phyloP scores from a whole-genome alignment of 1,140 invertebrate species.

The Drosophila rhopaloa region DNA sequence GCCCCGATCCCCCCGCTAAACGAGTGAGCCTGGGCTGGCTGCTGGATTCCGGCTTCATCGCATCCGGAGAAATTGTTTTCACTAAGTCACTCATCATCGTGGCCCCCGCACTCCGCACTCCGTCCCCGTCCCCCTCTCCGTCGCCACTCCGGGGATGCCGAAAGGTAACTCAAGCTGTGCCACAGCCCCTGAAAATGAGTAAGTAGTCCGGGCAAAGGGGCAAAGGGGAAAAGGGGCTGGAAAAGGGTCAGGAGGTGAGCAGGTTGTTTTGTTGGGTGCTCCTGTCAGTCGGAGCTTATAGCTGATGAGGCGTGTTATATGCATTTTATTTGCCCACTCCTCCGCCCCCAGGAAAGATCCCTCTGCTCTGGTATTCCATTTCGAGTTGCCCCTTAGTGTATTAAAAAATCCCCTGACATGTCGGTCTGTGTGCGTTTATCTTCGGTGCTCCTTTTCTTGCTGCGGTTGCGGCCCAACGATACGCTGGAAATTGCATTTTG shows the following conservation, averaged over 20 bases:
- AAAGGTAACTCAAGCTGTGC: constrained; percentile 48
- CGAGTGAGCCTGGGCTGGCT: background rate
- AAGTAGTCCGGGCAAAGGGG: constrained; percentile 11
- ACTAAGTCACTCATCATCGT: constrained; percentile 72
- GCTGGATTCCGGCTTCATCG: constrained; percentile 30
- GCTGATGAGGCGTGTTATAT: constrained; percentile 80
- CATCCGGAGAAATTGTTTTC: constrained; percentile 61
- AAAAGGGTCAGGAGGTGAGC: constrained; percentile 18
- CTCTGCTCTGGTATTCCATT: constrained; percentile 18
- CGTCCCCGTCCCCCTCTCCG: no score
- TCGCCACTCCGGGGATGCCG: constrained; percentile 12
- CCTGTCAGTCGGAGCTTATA: constrained; percentile 74
- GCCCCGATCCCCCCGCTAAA: background rate
- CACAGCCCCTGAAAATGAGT: constrained; percentile 44
- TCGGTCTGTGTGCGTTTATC: constrained; percentile 13
- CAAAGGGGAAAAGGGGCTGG: background rate
- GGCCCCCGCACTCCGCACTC: background rate
- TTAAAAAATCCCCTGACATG: constrained; percentile 40
- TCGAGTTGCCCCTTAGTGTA: constrained; percentile 28
- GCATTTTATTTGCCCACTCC: constrained; percentile 69
- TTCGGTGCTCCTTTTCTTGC: constrained; percentile 34
- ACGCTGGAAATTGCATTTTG: constrained; percentile 77
- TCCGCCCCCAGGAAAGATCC: background rate
- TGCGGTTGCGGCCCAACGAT: constrained; percentile 56
- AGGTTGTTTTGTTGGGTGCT: constrained; percentile 65